Conservation (phyloP, 2,113 vertebrate genomes). For the Mormoops blainvillei region DNA sequence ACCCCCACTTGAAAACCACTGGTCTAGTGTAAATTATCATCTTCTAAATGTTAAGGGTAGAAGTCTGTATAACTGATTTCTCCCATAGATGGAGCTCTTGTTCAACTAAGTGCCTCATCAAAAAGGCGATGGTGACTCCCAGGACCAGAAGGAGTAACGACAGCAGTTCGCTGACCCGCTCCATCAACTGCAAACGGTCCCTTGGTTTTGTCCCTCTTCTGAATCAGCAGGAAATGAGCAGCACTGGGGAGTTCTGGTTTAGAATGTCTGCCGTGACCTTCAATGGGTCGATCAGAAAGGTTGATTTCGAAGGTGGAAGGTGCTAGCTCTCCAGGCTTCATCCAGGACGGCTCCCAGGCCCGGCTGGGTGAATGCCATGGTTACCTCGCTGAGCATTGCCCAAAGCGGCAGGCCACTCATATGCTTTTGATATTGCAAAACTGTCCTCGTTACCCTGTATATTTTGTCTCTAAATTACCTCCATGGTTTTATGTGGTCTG, state of each 20-base stretch:
- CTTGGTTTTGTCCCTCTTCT: not conserved
- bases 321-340: not conserved
- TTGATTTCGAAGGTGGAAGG: not conserved
- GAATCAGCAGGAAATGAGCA: not conserved
- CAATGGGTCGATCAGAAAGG: not conserved
- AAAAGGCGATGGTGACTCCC: not conserved
- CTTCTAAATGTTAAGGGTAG: not conserved
- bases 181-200: not conserved
- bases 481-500: conserved; percentile 56
- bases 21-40: not conserved
- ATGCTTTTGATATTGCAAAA: conserved; percentile 39
- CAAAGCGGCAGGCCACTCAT: not conserved
- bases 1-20: not conserved
- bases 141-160: not conserved
- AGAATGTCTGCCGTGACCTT: not conserved
- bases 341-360: not conserved
- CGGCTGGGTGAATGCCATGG: not conserved
- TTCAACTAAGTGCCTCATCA: conserved; percentile 57
- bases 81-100: conserved; percentile 81
- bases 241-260: not conserved
- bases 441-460: not conserved
- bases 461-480: conserved; percentile 53
- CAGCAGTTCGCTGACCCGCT: not conserved
- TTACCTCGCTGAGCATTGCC: not conserved
- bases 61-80: conserved; percentile 13